A percentile compares a stretch with the other conserved stretches of the same genome.
Evolutionary conservation across 2,113 vertebrate species (phyloP).

Genomic region (Bolborhynchus lineola): DNA sequence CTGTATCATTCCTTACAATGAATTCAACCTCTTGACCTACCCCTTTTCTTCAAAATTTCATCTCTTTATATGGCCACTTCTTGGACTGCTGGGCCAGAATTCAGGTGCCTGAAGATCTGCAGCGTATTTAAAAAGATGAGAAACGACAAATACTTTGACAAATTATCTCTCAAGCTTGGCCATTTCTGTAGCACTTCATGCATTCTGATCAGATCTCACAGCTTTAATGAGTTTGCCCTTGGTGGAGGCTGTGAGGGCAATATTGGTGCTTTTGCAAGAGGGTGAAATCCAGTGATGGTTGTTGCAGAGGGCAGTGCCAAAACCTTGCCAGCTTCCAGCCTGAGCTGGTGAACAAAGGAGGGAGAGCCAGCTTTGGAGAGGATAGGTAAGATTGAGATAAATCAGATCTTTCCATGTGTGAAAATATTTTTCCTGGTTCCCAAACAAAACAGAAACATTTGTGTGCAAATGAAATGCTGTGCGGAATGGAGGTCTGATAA

Average conservation of each 20-base stretch:
- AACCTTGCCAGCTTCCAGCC: not conserved
- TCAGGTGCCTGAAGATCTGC: not conserved
- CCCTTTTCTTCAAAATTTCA: constrained; percentile 40
- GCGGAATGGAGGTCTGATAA: not conserved
- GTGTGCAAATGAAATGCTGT: not conserved
- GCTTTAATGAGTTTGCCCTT: constrained; percentile 7
- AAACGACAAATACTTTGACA: constrained; percentile 15
- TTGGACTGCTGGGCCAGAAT: not conserved
- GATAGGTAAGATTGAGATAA: not conserved
- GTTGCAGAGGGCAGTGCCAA: not conserved
- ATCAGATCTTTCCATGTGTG: not conserved
- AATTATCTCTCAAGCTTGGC: constrained; percentile 12
- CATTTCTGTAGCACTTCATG: not conserved
- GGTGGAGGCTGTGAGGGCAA: not conserved
- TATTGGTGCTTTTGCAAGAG: not conserved
- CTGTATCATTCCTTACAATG: constrained; percentile 34
- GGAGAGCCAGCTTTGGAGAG: not conserved
- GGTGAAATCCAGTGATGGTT: not conserved
- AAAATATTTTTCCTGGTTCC: not conserved
- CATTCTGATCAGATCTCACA: constrained; percentile 18
- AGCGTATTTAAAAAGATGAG: constrained; percentile 33
- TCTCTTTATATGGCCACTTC: not conserved
- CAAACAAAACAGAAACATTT: not conserved
- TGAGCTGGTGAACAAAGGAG: not conserved
- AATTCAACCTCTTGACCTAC: constrained; percentile 42